Evolutionary conservation across 1,140 invertebrate species (phyloP).

Genomic region (Brachionus asplanchnoidis): DNA sequence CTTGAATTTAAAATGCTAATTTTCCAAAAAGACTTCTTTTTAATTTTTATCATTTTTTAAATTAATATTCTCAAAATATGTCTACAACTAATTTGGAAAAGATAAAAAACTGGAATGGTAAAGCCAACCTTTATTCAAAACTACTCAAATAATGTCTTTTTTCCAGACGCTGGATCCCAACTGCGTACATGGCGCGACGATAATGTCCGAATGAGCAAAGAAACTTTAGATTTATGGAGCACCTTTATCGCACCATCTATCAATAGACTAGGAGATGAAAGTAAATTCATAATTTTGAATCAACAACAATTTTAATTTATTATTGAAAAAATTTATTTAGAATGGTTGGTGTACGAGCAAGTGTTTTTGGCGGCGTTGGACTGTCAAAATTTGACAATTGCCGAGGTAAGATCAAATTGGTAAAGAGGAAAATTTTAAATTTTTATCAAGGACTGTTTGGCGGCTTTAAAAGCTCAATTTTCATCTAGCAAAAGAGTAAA

Average conservation of each 20-base stretch:
- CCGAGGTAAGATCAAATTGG: constrained; percentile 57
- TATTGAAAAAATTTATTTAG: not conserved
- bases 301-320: not conserved
- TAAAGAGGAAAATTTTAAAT: constrained; percentile 40
- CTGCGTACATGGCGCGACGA: constrained; percentile 14
- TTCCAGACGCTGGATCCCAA: not conserved
- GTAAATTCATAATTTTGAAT: not conserved
- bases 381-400: constrained; percentile 70
- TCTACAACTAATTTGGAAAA: not conserved
- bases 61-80: not conserved
- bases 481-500: constrained; percentile 79
- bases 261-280: constrained; percentile 30
- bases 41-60: not conserved
- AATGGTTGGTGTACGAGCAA: constrained; percentile 65
- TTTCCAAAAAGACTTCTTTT: not conserved
- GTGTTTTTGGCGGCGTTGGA: constrained; percentile 87
- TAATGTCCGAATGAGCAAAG: constrained; percentile 16
- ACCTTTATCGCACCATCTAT: not conserved
- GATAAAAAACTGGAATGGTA: not conserved
- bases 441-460: constrained; percentile 63
- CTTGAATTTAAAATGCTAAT: not conserved
- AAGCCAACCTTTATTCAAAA: not conserved
- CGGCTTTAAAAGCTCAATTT: constrained; percentile 74
- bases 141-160: not conserved
- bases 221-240: constrained; percentile 22